Base-by-base conservation (phyloP, 2,113 vertebrate genomes). In the Plestiodon gilberti region DNA sequence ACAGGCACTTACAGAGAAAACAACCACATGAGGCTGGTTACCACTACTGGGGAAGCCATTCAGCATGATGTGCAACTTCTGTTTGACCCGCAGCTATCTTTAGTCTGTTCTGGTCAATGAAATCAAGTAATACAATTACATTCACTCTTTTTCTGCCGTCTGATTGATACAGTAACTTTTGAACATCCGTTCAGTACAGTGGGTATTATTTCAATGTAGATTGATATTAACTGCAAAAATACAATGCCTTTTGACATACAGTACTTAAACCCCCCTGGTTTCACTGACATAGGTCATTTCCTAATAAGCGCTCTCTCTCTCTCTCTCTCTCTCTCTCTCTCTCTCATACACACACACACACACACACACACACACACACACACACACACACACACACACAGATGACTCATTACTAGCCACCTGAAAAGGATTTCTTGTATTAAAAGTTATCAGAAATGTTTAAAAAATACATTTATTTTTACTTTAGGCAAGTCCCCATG, bases 401-500 rank as follows among this genome's bases (percentile, higher is more conserved):
- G 55, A 83, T 30, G 52, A 38, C 23, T 70, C 43, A 69, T 70
- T 82, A 59, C 48, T 71, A 55, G 22, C 40, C 30, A 52, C 18
- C 14, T 84, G 33, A 78, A 78, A 85, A 78, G 25, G 23, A 40
- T 59, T 22, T 69, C 33, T 70, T 78, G 25, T 59, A 85, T 70
- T 70, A 59, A 70, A 85, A 30, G 17, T 78, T 78, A 64, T 38
- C 75, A 70, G 17, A 78, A 69, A 22, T 55, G 22, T 11, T 3
- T 67, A 43, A 15, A 48, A 67, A 67, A 17, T 38, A 57, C 79
- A 81, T 91, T 8, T 10, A 71, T 38, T 64, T 9, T 75, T 33
- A 88, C 86, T 89, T 92, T 81, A 87, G 87, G 83, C 62, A 89
- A 90, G 71, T 52, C 77, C 18, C 65, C 15, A 33, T 69, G 87